phyloP scores from a whole-genome alignment of 2,797 vertebrate species.

The Naso thynnoides region DNA sequence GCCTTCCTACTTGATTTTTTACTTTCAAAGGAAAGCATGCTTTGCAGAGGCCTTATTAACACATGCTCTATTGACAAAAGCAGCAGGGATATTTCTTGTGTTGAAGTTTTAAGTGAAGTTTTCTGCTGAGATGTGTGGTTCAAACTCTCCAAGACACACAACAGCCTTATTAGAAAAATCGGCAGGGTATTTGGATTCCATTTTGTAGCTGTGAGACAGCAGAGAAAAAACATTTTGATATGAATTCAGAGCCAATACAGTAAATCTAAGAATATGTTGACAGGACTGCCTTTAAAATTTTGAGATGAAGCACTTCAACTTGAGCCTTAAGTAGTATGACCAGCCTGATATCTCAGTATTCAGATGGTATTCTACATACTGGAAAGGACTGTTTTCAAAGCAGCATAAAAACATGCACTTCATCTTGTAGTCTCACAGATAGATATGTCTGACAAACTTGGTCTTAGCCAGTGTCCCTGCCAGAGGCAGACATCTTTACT shows the following conservation, averaged over 20 bases:
- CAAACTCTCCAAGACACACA: slow-evolving; percentile 23
- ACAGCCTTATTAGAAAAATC: slow-evolving; percentile 37
- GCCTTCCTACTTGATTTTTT: background rate
- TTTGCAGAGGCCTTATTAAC: background rate
- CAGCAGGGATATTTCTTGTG: slow-evolving; percentile 31
- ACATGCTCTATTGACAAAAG: slow-evolving; percentile 37
- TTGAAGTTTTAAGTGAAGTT: slow-evolving; percentile 38
- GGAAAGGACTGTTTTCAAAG: slow-evolving; percentile 58
- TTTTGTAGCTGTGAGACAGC: slow-evolving; percentile 35
- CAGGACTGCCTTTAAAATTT: slow-evolving; percentile 44
- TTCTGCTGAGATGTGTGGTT: slow-evolving; percentile 27
- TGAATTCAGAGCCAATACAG: slow-evolving; percentile 47
- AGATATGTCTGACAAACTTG: slow-evolving; percentile 65
- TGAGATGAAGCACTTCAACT: slow-evolving; percentile 40
- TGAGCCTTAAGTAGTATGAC: slow-evolving; percentile 25
- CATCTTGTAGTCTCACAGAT: slow-evolving; percentile 66
- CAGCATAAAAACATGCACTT: slow-evolving; percentile 49
- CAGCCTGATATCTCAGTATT: slow-evolving; percentile 48
- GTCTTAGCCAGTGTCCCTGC: slow-evolving; percentile 63
- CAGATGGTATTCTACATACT: slow-evolving; percentile 50
- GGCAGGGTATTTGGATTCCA: slow-evolving; percentile 25
- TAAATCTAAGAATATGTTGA: slow-evolving; percentile 37
- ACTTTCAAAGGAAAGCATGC: slow-evolving; percentile 8
- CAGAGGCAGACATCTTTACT: slow-evolving; percentile 66
- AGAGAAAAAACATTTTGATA: slow-evolving; percentile 36